Percentiles rank a stretch among this genome's conserved stretches.
Evolutionary conservation across 1,140 invertebrate species (phyloP).

Genomic region (Plectrocnemia conspersa): DNA sequence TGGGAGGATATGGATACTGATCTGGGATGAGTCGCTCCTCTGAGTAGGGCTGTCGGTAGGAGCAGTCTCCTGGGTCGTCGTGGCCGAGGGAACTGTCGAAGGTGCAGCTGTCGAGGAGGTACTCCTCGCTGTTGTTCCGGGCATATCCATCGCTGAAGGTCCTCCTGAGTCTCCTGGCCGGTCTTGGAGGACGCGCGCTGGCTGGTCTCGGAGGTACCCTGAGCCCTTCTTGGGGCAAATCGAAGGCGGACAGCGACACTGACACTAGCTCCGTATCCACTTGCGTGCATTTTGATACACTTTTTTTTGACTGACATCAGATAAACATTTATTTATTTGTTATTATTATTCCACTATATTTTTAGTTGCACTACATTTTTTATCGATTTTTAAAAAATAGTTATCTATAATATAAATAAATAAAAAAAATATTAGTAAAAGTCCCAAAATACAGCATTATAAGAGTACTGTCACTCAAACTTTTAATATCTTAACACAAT

Average conservation of each 20-base stretch:
- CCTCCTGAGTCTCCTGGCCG: constrained; percentile 19
- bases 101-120: constrained; percentile 26
- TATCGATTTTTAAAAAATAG: too few relatives aligned
- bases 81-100: constrained; percentile 28
- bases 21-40: constrained; percentile 24
- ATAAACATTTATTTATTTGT: constrained; percentile 1
- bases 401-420: too few relatives aligned
- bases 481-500: too few relatives aligned
- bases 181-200: constrained; percentile 14
- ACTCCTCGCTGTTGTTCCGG: constrained; percentile 31
- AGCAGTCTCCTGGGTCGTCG: constrained; percentile 6
- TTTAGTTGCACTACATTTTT: neutral
- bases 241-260: constrained; percentile 16
- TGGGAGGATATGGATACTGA: constrained; percentile 16
- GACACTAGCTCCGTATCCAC: constrained; percentile 34
- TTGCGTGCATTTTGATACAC: constrained; percentile 34
- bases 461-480: too few relatives aligned
- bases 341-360: neutral
- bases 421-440: too few relatives aligned
- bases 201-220: neutral
- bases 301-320: constrained; percentile 33
- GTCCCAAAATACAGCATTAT: too few relatives aligned
- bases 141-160: constrained; percentile 33
- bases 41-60: constrained; percentile 21
- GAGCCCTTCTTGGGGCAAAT: constrained; percentile 3